Evolutionary conservation across 1,140 invertebrate genomes (phyloP), one percentile per base, ranked within the genome.

Genomic region (Drosophila funebris): DNA sequence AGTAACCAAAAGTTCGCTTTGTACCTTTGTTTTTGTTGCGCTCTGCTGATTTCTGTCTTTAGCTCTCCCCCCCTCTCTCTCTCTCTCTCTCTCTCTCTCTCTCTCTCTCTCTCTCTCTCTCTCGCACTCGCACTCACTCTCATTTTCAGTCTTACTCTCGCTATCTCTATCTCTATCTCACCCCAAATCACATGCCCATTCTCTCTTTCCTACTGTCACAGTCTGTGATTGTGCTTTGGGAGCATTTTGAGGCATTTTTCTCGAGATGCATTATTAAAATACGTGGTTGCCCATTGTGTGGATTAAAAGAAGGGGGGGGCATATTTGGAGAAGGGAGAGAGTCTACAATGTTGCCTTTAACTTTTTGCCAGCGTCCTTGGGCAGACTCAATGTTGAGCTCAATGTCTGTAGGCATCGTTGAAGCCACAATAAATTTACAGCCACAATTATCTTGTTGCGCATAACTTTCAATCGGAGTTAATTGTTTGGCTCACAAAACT

Each of bases 381-480:
- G n/a, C 9, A 9, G 18, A 9, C 27, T 14, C 29, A 54, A n/a
- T 46, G 22, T 20, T 36, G 2, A 13, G 9, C 16, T 48, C 31
- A 37, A 58, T 48, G 54, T 39, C 63, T 48, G 53, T 18, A 66
- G 70, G 61, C 52, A 44, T 54, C 63, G 62, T 20, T 58, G 22
- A 36, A 33, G 16, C 50, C 72, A 57, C 58, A 70, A 70, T 70
- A 70, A 74, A 74, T 71, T 74, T 67, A 4, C 39, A 41, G 43
- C 37, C 60, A 74, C 76, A 80, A 84, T 85, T 76, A 63, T 54
- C 61, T 64, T 66, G 63, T 64, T 69, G 50, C 33, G 77, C 81
- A 83, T 67, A 88, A 88, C 78, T 87, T 83, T 76, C 83, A 88
- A 87, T 87, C 78, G 78, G 62, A 73, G 83, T 81, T 87, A 87